Evolutionary conservation across 2,888 invertebrate species (phyloP).

Genomic region (Caenorhabditis doughertyi): DNA sequence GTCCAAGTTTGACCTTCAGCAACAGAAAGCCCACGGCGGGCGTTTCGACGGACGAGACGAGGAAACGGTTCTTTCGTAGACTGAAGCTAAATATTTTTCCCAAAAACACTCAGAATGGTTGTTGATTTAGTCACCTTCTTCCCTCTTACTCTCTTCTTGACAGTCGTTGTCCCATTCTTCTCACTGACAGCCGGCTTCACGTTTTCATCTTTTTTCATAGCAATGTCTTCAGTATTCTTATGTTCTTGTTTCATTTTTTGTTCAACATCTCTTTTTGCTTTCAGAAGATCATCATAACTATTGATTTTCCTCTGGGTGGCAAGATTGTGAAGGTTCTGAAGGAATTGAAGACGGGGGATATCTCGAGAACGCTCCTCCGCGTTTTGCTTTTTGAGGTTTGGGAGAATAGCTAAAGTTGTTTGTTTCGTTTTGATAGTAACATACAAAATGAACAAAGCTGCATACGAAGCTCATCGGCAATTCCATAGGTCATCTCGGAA

Average conservation of each 20-base stretch:
- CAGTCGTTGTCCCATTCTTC: background rate
- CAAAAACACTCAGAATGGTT: background rate
- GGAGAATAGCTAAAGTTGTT: constrained; percentile 24
- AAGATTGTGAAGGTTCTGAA: background rate
- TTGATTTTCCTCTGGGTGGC: background rate
- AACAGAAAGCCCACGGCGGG: constrained; percentile 4
- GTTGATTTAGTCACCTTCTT: background rate
- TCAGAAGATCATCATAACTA: background rate
- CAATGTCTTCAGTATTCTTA: background rate
- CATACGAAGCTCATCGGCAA: background rate
- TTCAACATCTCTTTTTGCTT: constrained; percentile 9
- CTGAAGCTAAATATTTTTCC: background rate
- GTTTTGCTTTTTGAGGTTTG: constrained; percentile 3
- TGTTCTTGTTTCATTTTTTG: background rate
- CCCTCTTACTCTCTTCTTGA: background rate
- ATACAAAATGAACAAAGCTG: too few relatives aligned
- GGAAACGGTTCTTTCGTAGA: background rate
- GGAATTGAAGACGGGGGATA: constrained; percentile 7
- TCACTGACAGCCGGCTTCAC: background rate
- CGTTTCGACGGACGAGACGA: constrained; percentile 34
- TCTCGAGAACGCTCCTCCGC: constrained; percentile 8
- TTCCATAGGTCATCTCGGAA: too few relatives aligned
- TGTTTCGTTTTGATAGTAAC: too few relatives aligned
- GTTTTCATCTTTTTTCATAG: background rate
- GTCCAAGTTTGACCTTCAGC: constrained; percentile 15